Percentiles rank a stretch among this genome's conserved stretches.
These are phyloP conservation scores for Drosophila birchii DNA, from an alignment of 2,888 invertebrate species.

Conservation along the genomic window DNA sequence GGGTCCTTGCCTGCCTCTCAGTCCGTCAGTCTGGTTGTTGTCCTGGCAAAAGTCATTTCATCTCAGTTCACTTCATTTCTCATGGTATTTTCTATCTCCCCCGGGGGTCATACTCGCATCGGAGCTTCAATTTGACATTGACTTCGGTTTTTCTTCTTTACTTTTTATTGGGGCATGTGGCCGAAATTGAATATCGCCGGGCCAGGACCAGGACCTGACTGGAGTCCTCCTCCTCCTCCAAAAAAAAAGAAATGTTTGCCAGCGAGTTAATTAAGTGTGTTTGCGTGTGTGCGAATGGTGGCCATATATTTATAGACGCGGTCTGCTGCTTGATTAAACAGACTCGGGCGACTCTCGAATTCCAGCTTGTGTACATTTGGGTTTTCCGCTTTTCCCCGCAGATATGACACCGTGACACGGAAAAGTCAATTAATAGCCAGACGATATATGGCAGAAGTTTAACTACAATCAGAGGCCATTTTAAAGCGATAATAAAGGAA, in stretches of 20 bases:
- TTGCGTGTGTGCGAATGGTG: slow-evolving; percentile 12
- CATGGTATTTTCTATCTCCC: slow-evolving; percentile 43
- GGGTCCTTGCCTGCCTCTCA: background rate
- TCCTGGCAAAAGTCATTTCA: slow-evolving; percentile 44
- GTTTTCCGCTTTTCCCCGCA: slow-evolving; percentile 31
- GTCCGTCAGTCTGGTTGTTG: slow-evolving; percentile 15
- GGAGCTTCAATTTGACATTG: slow-evolving; percentile 35
- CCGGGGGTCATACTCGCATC: slow-evolving; percentile 37
- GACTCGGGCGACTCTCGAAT: slow-evolving; percentile 19
- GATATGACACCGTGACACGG: slow-evolving; percentile 1
- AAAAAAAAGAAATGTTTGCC: slow-evolving; percentile 21
- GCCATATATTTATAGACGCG: slow-evolving; percentile 45
- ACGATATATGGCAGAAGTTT: background rate
- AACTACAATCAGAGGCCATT: too few relatives aligned
- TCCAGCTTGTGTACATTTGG: slow-evolving; percentile 41
- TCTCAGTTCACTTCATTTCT: slow-evolving; percentile 42
- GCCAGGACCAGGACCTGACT: background rate
- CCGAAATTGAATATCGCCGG: slow-evolving; percentile 41
- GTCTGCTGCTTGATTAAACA: slow-evolving; percentile 65
- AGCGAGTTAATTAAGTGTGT: slow-evolving; percentile 45
- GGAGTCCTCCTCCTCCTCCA: slow-evolving; percentile 2
- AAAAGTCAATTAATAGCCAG: background rate
- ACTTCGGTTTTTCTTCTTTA: slow-evolving; percentile 15
- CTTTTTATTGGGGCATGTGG: background rate
- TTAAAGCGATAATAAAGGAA: too few relatives aligned